Conservation (phyloP, 2,113 vertebrate species). For the Thermophis baileyi region DNA sequence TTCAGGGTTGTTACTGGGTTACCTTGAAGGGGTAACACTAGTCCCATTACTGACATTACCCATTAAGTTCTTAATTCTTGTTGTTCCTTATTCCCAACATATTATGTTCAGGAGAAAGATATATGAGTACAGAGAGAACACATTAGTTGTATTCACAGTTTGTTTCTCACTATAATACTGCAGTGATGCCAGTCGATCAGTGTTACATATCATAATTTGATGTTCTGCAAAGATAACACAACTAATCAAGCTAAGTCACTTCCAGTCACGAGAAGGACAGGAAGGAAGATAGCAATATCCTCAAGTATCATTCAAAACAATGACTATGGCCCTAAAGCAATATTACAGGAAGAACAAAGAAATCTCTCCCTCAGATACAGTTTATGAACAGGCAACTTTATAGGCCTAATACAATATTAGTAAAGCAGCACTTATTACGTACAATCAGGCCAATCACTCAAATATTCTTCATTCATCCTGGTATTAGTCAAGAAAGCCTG, state of each 20-base stretch:
- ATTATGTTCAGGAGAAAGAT: background rate
- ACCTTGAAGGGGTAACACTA: background rate
- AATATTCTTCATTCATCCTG: background rate
- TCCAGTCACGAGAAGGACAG: background rate
- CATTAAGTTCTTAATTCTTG: background rate
- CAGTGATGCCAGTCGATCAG: background rate
- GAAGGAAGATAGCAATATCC: background rate
- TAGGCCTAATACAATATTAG: background rate
- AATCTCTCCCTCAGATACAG: background rate
- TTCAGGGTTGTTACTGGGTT: background rate
- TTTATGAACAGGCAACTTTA: background rate
- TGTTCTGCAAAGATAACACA: background rate
- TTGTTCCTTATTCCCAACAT: background rate
- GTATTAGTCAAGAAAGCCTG: background rate
- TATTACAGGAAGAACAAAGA: background rate
- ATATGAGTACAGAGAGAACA: background rate
- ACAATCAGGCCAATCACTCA: background rate
- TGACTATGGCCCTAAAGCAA: background rate
- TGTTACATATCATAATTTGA: background rate
- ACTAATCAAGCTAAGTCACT: background rate
- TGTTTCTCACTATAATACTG: background rate
- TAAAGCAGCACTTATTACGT: background rate
- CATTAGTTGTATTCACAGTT: background rate
- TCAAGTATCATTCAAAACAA: background rate
- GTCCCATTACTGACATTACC: background rate